Conservation (phyloP, 2,888 invertebrate genomes). For the Myathropa florea region DNA sequence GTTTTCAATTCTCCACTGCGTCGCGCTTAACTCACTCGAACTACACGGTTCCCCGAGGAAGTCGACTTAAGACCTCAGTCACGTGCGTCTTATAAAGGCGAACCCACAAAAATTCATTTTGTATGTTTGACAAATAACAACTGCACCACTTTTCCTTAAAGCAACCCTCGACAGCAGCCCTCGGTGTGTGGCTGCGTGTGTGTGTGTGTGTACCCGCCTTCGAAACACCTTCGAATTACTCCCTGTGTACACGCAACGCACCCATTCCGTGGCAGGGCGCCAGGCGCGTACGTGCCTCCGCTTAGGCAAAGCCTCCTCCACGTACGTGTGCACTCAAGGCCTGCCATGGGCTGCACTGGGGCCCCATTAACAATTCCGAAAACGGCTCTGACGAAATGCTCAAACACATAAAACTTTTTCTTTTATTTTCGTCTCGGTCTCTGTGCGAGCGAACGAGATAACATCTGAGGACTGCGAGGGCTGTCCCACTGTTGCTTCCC, state of each 20-base stretch:
- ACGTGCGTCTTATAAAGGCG: slow-evolving; percentile 66
- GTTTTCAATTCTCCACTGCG: slow-evolving; percentile 25
- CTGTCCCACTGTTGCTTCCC: slow-evolving; percentile 63
- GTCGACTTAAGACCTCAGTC: slow-evolving; percentile 55
- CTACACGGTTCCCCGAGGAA: neutral
- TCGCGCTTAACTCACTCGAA: neutral
- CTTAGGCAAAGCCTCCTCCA: slow-evolving; percentile 42
- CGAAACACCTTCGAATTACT: slow-evolving; percentile 57
- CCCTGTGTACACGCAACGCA: slow-evolving; percentile 32
- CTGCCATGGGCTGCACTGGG: neutral
- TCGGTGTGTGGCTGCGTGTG: neutral
- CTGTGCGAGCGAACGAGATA: slow-evolving; percentile 13
- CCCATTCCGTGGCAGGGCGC: slow-evolving; percentile 29
- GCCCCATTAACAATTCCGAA: slow-evolving; percentile 68
- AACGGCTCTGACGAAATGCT: slow-evolving; percentile 67
- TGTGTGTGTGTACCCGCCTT: slow-evolving; percentile 38
- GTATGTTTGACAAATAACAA: slow-evolving; percentile 71
- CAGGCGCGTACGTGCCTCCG: slow-evolving; percentile 57
- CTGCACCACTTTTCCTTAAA: slow-evolving; percentile 60
- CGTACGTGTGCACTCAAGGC: slow-evolving; percentile 12
- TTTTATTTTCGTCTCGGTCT: slow-evolving; percentile 22
- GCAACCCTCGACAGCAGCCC: too few species aligned
- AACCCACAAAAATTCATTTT: slow-evolving; percentile 68
- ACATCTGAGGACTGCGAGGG: slow-evolving; percentile 41
- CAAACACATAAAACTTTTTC: slow-evolving; percentile 48